These are phyloP conservation scores for Archivesica marissinica DNA, from an alignment of 1,140 invertebrate species.

Conservation along the genomic window DNA sequence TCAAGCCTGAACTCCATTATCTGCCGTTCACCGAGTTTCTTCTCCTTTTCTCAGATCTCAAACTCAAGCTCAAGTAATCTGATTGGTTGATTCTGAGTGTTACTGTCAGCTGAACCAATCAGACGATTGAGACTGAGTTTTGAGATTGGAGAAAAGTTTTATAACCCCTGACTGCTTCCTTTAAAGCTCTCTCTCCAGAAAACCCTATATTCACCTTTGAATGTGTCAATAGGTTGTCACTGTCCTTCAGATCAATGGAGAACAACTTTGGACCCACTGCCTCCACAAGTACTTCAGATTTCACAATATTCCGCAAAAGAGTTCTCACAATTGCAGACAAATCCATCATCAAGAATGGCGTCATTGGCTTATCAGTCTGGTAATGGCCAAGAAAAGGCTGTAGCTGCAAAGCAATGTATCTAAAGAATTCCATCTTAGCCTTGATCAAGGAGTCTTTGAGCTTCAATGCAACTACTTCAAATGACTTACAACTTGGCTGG, in stretches of 20 bases:
- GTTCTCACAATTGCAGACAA: slow-evolving; percentile 30
- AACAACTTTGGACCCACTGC: neutral
- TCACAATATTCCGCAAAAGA: slow-evolving; percentile 32
- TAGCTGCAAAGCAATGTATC: slow-evolving; percentile 23
- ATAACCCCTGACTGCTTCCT: too few species aligned
- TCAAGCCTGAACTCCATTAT: slow-evolving; percentile 41
- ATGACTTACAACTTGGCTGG: neutral
- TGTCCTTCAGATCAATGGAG: neutral
- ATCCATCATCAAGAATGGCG: slow-evolving; percentile 53
- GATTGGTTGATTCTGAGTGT: too few species aligned
- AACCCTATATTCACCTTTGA: neutral
- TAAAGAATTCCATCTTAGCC: slow-evolving; percentile 46
- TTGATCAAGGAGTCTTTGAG: neutral
- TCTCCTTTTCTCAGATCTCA: slow-evolving; percentile 10
- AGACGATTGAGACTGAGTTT: too few species aligned
- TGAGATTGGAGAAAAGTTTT: too few species aligned
- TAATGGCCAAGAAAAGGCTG: slow-evolving; percentile 57
- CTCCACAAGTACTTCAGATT: slow-evolving; percentile 15
- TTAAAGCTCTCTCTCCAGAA: slow-evolving; percentile 3
- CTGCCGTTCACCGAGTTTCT: slow-evolving; percentile 26
- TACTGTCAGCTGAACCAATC: too few species aligned
- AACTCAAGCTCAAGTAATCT: too few species aligned
- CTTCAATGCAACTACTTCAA: slow-evolving; percentile 6
- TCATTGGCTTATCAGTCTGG: slow-evolving; percentile 27
- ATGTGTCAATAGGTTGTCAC: neutral